Conservation (phyloP, 2,113 vertebrate genomes). For the Gnathochromis pfefferi region DNA sequence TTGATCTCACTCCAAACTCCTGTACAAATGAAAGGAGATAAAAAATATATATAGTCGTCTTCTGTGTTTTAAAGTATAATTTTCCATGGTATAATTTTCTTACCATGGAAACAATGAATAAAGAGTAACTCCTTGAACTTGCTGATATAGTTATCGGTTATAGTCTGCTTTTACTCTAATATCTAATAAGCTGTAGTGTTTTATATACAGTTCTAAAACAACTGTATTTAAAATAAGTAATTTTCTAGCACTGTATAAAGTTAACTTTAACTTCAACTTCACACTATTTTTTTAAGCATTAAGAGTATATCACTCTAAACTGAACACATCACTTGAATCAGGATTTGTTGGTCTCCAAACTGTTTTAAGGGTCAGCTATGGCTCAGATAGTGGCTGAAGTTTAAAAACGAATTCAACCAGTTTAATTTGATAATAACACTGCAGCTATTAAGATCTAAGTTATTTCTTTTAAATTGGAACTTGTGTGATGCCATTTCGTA, state of each 20-base stretch:
- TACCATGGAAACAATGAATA: neutral
- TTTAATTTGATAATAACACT: neutral
- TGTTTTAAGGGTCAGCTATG: neutral
- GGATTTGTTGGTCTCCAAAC: neutral
- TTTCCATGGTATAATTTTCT: neutral
- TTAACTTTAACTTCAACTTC: neutral
- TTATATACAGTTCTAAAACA: neutral
- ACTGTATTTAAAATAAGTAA: neutral
- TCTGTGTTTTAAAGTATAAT: neutral
- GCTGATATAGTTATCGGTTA: neutral
- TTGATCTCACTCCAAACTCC: neutral
- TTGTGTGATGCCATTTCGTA: neutral
- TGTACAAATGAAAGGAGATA: neutral
- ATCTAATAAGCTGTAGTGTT: neutral
- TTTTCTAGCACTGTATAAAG: rapidly evolving
- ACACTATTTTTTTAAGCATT: neutral
- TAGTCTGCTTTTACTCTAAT: neutral
- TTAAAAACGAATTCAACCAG: rapidly evolving
- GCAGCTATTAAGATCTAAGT: rapidly evolving
- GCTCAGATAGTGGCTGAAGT: neutral
- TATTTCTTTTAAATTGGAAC: neutral
- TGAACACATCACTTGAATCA: neutral
- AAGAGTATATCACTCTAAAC: neutral
- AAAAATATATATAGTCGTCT: neutral
- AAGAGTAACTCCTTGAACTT: neutral